These are phyloP conservation scores for Agrypnus murinus DNA, from an alignment of 2,888 invertebrate species.

Conservation along the genomic window DNA sequence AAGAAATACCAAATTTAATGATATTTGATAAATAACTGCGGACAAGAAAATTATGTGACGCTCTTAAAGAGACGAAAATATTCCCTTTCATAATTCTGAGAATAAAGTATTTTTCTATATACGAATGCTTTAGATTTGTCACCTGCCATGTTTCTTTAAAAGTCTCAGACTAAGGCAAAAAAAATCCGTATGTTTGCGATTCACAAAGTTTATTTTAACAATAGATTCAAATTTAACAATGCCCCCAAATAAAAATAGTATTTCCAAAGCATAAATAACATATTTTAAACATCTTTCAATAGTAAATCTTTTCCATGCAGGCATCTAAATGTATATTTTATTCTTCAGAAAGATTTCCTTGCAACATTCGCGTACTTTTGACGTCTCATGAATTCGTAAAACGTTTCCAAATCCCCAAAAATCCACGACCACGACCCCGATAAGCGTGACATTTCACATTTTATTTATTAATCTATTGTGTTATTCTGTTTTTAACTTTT, in stretches of 20 bases:
- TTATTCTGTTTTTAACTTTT: not conserved
- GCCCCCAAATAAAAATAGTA: not conserved
- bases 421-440: slow-evolving; percentile 19
- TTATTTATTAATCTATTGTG: slow-evolving; percentile 21
- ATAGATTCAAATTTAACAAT: no score
- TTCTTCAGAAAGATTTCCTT: slow-evolving; percentile 15
- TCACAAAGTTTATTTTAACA: no score
- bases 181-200: no score
- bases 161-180: no score
- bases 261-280: slow-evolving; percentile 12
- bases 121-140: no score
- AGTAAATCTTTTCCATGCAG: not conserved
- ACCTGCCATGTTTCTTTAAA: no score
- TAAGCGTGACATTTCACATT: slow-evolving; percentile 22
- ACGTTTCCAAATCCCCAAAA: slow-evolving; percentile 16
- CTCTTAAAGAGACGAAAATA: no score
- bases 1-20: no score
- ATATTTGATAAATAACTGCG: no score
- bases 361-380: slow-evolving; percentile 17
- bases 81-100: no score
- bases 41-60: no score
- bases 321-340: slow-evolving; percentile 12
- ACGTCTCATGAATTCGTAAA: slow-evolving; percentile 27
- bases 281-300: slow-evolving; percentile 17
- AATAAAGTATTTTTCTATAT: no score